Percentiles rank a stretch among this genome's conserved stretches.
phyloP scores from a whole-genome alignment of 2,113 vertebrate species.

The Embiotoca jacksoni region DNA sequence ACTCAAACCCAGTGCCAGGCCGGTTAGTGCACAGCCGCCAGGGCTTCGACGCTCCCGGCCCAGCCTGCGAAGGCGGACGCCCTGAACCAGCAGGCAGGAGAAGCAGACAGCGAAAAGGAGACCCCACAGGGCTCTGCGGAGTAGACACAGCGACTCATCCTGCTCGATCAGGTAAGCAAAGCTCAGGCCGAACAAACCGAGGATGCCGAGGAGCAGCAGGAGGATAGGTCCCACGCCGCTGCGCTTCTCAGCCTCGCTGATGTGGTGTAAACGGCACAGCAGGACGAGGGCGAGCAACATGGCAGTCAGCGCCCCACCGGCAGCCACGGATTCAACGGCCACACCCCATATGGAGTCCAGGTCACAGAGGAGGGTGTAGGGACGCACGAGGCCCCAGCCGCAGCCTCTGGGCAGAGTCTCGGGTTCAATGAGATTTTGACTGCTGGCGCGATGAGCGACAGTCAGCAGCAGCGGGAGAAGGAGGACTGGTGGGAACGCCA shows the following conservation, averaged over 20 bases:
- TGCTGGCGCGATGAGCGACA: conserved; percentile 77
- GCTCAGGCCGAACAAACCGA: conserved; percentile 93
- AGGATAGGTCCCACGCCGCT: conserved; percentile 91
- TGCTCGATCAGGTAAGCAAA: conserved; percentile 95
- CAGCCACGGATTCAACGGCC: conserved; percentile 90
- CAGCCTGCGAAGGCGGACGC: conserved; percentile 89
- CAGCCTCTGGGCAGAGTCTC: conserved; percentile 89
- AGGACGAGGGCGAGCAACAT: conserved; percentile 89
- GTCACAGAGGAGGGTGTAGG: conserved; percentile 93
- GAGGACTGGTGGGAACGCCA: conserved; percentile 74
- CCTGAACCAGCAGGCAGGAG: conserved; percentile 93
- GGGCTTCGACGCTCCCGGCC: conserved; percentile 91
- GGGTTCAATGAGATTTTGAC: conserved; percentile 80
- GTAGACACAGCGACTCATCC: conserved; percentile 89
- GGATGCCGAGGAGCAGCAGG: conserved; percentile 91
- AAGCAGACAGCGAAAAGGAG: conserved; percentile 94
- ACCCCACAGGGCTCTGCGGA: conserved; percentile 93
- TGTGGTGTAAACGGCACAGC: conserved; percentile 91
- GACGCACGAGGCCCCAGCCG: conserved; percentile 89
- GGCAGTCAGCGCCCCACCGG: conserved; percentile 89
- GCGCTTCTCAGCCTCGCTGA: conserved; percentile 93
- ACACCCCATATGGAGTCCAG: conserved; percentile 97
- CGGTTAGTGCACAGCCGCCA: conserved; percentile 88
- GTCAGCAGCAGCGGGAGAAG: conserved; percentile 86
- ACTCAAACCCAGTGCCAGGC: conserved; percentile 88